phyloP scores from a whole-genome alignment of 1,140 invertebrate species.

The Drosophila micromelanica region DNA sequence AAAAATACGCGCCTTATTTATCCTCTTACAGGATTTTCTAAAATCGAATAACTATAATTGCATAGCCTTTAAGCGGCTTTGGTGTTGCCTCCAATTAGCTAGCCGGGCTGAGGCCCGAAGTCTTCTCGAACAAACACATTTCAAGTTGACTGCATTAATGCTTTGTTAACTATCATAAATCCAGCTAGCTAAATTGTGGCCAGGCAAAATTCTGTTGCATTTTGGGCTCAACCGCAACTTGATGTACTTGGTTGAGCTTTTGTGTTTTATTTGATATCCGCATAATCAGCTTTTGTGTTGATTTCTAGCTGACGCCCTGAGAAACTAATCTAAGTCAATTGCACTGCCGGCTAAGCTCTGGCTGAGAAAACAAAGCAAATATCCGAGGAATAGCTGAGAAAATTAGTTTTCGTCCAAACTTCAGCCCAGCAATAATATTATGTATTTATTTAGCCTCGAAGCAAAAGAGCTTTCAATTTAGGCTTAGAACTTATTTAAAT shows the following conservation, averaged over 20 bases:
- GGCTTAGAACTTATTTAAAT: too few species aligned
- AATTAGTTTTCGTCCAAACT: too few species aligned
- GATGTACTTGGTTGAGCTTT: background rate
- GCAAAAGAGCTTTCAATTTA: too few species aligned
- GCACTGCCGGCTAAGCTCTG: slow-evolving; percentile 2
- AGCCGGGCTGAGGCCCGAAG: too few species aligned
- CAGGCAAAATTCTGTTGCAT: background rate
- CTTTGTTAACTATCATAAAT: background rate
- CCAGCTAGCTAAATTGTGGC: background rate
- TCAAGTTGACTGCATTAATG: background rate
- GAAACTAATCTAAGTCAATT: slow-evolving; percentile 30
- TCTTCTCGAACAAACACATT: background rate
- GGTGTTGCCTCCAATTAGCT: background rate
- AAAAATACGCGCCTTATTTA: too few species aligned
- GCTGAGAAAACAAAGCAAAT: background rate
- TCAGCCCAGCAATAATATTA: too few species aligned
- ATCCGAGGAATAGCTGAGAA: background rate
- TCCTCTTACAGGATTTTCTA: too few species aligned
- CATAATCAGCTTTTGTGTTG: slow-evolving; percentile 30
- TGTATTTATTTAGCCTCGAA: too few species aligned
- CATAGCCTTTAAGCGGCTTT: background rate
- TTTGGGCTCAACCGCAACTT: background rate
- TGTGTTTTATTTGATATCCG: background rate
- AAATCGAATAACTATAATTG: background rate
- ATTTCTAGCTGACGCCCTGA: slow-evolving; percentile 17